Conservation (phyloP, 2,113 vertebrate genomes). For the Embiotoca jacksoni region DNA sequence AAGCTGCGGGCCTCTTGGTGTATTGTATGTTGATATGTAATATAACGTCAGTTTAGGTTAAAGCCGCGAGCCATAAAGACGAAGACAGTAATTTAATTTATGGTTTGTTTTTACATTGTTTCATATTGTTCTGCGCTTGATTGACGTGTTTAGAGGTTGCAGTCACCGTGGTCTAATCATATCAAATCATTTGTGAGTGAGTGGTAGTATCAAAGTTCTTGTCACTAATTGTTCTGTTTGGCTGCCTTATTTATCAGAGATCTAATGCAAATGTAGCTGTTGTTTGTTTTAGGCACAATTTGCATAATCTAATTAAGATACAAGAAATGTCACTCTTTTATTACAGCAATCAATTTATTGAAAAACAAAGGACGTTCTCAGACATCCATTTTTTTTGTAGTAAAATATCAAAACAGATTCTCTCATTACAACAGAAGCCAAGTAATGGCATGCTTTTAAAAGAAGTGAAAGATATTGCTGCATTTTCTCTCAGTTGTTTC, state of each 20-base stretch:
- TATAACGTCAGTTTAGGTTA: conserved; percentile 65
- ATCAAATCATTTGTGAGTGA: conserved; percentile 40
- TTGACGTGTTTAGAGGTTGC: conserved; percentile 54
- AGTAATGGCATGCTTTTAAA: conserved; percentile 57
- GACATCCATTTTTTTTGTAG: conserved; percentile 27
- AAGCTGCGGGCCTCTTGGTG: conserved; percentile 61
- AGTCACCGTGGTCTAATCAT: conserved; percentile 33
- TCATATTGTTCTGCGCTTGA: conserved; percentile 17
- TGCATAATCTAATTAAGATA: conserved; percentile 69
- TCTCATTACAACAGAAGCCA: conserved; percentile 38
- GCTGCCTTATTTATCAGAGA: conserved; percentile 50
- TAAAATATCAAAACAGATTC: conserved; percentile 50
- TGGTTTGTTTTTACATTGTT: conserved; percentile 59
- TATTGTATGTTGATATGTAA: conserved; percentile 67
- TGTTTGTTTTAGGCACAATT: conserved; percentile 48
- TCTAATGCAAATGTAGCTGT: conserved; percentile 51
- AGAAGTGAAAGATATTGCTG: conserved; percentile 39
- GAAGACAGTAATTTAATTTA: conserved; percentile 45
- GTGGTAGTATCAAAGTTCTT: conserved; percentile 42
- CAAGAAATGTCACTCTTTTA: conserved; percentile 46
- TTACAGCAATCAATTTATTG: conserved; percentile 55
- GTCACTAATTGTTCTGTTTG: conserved; percentile 48
- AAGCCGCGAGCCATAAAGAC: conserved; percentile 50
- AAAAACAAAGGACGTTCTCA: conserved; percentile 41
- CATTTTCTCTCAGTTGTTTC: conserved; percentile 36